Evolutionary conservation across 2,888 invertebrate genomes (phyloP), one percentile per base, ranked within the genome.

Genomic region (Lagria hirta): DNA sequence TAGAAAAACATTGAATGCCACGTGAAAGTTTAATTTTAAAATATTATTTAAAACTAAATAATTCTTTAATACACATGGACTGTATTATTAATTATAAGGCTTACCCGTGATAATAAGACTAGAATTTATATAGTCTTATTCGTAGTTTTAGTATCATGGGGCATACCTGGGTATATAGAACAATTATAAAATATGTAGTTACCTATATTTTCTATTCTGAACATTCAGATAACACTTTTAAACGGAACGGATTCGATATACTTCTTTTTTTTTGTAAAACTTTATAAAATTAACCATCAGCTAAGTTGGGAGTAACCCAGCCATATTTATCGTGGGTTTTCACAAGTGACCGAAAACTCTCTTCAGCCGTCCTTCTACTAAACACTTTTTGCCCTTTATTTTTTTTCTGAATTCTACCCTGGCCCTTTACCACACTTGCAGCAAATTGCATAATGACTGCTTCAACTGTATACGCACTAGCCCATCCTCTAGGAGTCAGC

Each of bases 241-340:
- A 40, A 33, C 44, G 48, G 48, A 48, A 40, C 48, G 48, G 48
- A 48, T 44, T 48, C 33, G 35, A 23, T 41, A 26, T 28, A n/a
- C 12, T 28, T n/a, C n/a, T n/a, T n/a, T n/a, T 23, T 40, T 11
- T 30, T 15, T 36, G 45, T 26, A 24, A 26, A 26, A 13, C 17
- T 33, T 6, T 21, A n/a, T 2, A 10, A 23, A 26, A 57, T 82
- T 84, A 91, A 66, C 91, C 91, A 70, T 91, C 91, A 27, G 89
- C 82, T 49, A 90, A 76, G 8, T 89, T 83, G 14, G 90, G 90
- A 14, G 91, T 91, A 30, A 91, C 90, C 91, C 91, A 91, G 36
- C 91, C 91, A 66, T 90, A 91, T 66, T 91, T 91, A 66, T 91
- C 90, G 66, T 91, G 91, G 4, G 90, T 91, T 71, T 89, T 89